Evolutionary conservation across 2,888 invertebrate genomes (phyloP).

Genomic region (Drosophila merina): DNA sequence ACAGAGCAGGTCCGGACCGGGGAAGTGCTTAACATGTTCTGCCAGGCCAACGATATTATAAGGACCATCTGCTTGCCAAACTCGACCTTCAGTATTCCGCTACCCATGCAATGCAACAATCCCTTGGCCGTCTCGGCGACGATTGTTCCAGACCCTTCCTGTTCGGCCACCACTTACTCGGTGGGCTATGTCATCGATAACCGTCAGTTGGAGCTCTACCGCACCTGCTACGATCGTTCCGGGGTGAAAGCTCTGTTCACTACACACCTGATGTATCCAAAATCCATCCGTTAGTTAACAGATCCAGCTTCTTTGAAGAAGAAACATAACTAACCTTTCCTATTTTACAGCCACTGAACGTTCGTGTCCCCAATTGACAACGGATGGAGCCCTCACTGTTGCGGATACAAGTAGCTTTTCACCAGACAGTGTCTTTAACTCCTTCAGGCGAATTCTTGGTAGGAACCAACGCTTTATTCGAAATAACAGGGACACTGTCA

Average conservation of each 20-base stretch:
- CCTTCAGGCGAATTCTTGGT: constrained; percentile 40
- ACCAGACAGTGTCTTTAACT: constrained; percentile 26
- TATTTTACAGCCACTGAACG: constrained; percentile 15
- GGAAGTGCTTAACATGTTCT: constrained; percentile 30
- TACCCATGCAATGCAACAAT: constrained; percentile 19
- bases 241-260: constrained; percentile 26
- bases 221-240: constrained; percentile 35
- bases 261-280: constrained; percentile 25
- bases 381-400: constrained; percentile 30
- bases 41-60: constrained; percentile 28
- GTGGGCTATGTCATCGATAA: constrained; percentile 36
- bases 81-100: constrained; percentile 4
- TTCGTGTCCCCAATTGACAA: constrained; percentile 14
- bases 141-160: constrained; percentile 25
- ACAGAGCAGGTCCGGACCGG: constrained; percentile 12
- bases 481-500: constrained; percentile 10
- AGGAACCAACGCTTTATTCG: constrained; percentile 34
- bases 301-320: not conserved
- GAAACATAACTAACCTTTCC: not conserved
- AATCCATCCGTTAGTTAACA: constrained; percentile 34
- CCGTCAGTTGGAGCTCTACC: constrained; percentile 32
- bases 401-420: constrained; percentile 40
- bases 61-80: constrained; percentile 20
- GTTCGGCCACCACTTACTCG: constrained; percentile 31
- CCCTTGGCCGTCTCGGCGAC: constrained; percentile 9